A percentile compares a stretch with the other conserved stretches of the same genome.
These are phyloP conservation scores for Ylistrum balloti DNA, from an alignment of 1,140 invertebrate genomes.

Conservation along the genomic window DNA sequence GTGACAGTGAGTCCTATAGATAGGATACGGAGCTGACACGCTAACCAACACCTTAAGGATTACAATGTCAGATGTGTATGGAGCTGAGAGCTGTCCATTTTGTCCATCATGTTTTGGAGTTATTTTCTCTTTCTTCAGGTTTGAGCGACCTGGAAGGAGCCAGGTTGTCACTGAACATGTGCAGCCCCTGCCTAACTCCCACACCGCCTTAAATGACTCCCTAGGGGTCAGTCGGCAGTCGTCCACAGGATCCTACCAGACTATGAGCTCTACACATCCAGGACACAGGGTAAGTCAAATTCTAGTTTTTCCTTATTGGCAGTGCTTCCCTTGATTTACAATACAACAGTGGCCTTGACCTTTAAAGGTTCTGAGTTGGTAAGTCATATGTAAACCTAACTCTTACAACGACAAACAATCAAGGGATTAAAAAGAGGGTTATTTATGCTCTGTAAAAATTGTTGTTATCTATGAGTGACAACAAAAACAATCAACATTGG, in stretches of 20 bases:
- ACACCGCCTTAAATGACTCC: constrained; percentile 75
- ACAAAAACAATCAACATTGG: too few species aligned
- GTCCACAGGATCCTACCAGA: constrained; percentile 65
- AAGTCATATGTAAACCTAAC: too few species aligned
- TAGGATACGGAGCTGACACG: not conserved
- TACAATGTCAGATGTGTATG: constrained; percentile 22
- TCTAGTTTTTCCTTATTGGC: not conserved
- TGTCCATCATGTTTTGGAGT: constrained; percentile 53
- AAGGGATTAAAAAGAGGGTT: too few species aligned
- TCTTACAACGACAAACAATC: too few species aligned
- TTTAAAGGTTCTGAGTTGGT: too few species aligned
- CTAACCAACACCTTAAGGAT: not conserved
- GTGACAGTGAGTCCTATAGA: not conserved
- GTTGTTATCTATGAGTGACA: too few species aligned
- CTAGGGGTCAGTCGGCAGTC: constrained; percentile 66
- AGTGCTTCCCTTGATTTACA: not conserved
- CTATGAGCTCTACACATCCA: constrained; percentile 65
- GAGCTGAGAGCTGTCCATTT: not conserved
- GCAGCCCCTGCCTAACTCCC: constrained; percentile 71
- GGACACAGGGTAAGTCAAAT: constrained; percentile 66
- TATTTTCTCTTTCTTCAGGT: constrained; percentile 67
- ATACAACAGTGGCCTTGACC: too few species aligned
- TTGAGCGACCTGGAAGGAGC: constrained; percentile 72
- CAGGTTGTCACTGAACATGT: constrained; percentile 73
- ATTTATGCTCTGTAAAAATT: too few species aligned